Evolutionary conservation across 2,113 vertebrate genomes (phyloP), one percentile per base, ranked within the genome.

Genomic region (Trematocara marginatum): DNA sequence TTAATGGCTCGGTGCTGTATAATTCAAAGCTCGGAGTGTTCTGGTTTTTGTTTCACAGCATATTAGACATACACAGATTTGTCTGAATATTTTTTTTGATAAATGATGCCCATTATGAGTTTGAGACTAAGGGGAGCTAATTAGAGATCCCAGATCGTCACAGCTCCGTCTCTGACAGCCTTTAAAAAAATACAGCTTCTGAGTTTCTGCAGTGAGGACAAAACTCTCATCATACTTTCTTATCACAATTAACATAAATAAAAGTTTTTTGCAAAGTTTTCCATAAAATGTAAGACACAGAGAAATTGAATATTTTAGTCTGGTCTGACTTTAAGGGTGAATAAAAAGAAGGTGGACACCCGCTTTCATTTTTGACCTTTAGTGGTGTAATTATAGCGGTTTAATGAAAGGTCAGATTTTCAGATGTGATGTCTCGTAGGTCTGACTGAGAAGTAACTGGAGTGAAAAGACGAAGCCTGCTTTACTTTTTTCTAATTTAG

Each of bases 111-210:
- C 80, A 61, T 89, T 85, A 86, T 79, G 49, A 87, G 53, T 86
- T 31, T 34, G 80, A 86, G 83, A 86, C 86, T 35, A 83, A 85
- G 15, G 80, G 90, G 88, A 93, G 82, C 86, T 91, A 83, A 91
- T 93, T 90, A 90, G 84, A 85, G 56, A 82, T 52, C 64, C 82
- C 76, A 56, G 29, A 82, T 81, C 49, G 49, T 86, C 79, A 74
- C 42, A 2, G 20, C 83, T 87, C 34, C 1, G 8, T 57, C 78
- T 81, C 54, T 74, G 52, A 90, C 64, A 85, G 79, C 53, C 34
- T 83, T n/a, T n/a, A n/a, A n/a, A n/a, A n/a, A n/a, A n/a, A n/a
- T n/a, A n/a, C n/a, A n/a, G n/a, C n/a, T n/a, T n/a, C n/a, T n/a
- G n/a, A n/a, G n/a, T n/a, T 84, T 74, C 69, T 45, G 74, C 38